Conservation (phyloP, 2,888 invertebrate species). For the Barypeithes pellucidus region DNA sequence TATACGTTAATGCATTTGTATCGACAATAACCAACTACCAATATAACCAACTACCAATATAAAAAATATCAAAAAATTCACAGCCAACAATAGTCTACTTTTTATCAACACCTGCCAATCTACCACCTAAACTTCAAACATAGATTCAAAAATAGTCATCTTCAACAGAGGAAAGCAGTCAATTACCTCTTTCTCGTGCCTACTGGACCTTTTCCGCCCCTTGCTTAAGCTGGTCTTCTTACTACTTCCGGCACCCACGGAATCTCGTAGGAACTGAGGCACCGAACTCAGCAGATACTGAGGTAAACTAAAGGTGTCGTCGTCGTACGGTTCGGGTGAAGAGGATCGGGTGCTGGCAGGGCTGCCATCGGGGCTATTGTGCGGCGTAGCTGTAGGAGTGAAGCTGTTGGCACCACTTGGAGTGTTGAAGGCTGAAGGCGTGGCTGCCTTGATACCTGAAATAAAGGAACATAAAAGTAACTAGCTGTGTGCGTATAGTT, state of each 20-base stretch:
- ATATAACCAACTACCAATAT: no score
- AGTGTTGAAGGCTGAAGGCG: constrained; percentile 79
- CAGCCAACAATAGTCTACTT: no score
- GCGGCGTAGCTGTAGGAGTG: constrained; percentile 90
- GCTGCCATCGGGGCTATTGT: constrained; percentile 86
- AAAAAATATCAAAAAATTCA: no score
- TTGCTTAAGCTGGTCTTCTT: constrained; percentile 60
- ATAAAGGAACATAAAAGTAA: constrained; percentile 32
- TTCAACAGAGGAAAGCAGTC: constrained; percentile 38
- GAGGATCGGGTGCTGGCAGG: constrained; percentile 74
- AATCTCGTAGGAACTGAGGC: constrained; percentile 78
- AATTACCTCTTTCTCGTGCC: constrained; percentile 60
- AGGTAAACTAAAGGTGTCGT: constrained; percentile 69
- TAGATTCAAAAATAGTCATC: constrained; percentile 47
- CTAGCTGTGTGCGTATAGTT: background rate
- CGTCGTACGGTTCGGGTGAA: constrained; percentile 73
- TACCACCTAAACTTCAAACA: constrained; percentile 42
- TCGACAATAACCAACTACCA: no score
- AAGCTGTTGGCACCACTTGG: constrained; percentile 79
- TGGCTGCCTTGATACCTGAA: constrained; percentile 79
- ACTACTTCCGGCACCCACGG: constrained; percentile 74
- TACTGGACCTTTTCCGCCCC: constrained; percentile 48
- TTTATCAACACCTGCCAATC: background rate
- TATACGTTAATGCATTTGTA: no score
- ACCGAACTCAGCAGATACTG: constrained; percentile 77